Evolutionary conservation across 1,140 invertebrate genomes (phyloP).

Genomic region (Whitmania pigra): DNA sequence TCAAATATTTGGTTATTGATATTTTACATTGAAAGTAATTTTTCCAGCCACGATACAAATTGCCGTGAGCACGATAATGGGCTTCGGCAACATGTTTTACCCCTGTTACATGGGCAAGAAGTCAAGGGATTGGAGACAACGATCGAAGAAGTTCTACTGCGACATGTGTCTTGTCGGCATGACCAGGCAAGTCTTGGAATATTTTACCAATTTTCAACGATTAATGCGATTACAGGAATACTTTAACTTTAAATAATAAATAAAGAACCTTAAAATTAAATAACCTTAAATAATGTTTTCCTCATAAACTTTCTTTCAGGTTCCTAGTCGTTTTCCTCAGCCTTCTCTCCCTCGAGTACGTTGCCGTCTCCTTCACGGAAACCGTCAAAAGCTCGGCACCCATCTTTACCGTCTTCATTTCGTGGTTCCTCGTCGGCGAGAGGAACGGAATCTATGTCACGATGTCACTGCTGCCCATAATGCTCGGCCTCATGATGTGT

Average conservation of each 20-base stretch:
- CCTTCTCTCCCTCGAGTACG: constrained; percentile 65
- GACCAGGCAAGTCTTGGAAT: constrained; percentile 48
- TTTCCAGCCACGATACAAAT: constrained; percentile 52
- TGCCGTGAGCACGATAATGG: constrained; percentile 61
- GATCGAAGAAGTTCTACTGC: constrained; percentile 58
- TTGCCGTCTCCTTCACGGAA: constrained; percentile 72
- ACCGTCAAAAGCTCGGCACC: constrained; percentile 74
- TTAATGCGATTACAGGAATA: neutral
- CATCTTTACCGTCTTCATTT: constrained; percentile 67
- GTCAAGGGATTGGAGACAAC: constrained; percentile 43
- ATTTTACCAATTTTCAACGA: neutral
- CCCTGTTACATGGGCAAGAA: constrained; percentile 50
- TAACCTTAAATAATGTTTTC: too few species aligned
- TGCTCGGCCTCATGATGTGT: constrained; percentile 68
- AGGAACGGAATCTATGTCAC: constrained; percentile 60
- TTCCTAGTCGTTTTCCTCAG: constrained; percentile 63
- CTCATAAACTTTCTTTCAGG: constrained; percentile 46
- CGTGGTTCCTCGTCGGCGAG: constrained; percentile 55
- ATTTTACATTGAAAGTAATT: neutral
- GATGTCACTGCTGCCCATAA: constrained; percentile 67
- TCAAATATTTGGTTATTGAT: too few species aligned
- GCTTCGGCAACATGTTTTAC: constrained; percentile 60
- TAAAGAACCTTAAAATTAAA: too few species aligned
- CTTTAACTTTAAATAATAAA: too few species aligned
- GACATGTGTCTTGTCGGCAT: constrained; percentile 65